Percentiles rank a stretch among this genome's conserved stretches.
These are phyloP conservation scores for Meandrusa payeni DNA, from an alignment of 2,888 invertebrate genomes.

Conservation along the genomic window DNA sequence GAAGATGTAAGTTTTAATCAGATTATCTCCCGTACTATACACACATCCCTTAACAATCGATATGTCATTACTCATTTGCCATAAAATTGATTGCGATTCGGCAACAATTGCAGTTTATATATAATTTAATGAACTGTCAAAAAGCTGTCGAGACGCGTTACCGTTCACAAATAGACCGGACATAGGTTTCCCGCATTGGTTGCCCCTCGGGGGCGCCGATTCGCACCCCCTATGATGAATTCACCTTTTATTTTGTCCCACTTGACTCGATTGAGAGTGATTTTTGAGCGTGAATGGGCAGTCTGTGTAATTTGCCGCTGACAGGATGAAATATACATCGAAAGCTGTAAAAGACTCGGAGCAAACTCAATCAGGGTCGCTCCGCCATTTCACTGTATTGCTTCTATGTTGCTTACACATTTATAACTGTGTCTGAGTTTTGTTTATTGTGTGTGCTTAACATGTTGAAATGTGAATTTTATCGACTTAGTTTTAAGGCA, in stretches of 20 bases:
- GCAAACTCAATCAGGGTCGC: constrained; percentile 66
- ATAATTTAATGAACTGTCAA: constrained; percentile 74
- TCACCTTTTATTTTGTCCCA: constrained; percentile 77
- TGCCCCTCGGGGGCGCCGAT: constrained; percentile 58
- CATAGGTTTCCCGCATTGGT: constrained; percentile 73
- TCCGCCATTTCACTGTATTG: constrained; percentile 46
- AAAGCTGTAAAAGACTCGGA: constrained; percentile 71
- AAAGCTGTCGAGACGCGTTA: constrained; percentile 71
- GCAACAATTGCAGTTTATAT: constrained; percentile 54
- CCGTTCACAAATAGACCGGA: constrained; percentile 75
- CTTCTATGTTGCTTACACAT: constrained; percentile 18
- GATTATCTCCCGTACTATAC: too few species aligned
- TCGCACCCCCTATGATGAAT: constrained; percentile 71
- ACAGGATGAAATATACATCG: constrained; percentile 73
- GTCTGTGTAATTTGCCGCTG: constrained; percentile 73
- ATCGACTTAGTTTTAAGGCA: too few species aligned
- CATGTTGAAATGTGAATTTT: too few species aligned
- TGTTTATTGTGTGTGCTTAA: too few species aligned
- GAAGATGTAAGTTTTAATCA: too few species aligned
- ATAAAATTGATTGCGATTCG: constrained; percentile 27
- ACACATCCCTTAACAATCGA: too few species aligned
- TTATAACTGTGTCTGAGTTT: constrained; percentile 14
- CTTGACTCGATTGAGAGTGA: constrained; percentile 77
- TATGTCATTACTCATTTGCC: constrained; percentile 1
- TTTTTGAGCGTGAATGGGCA: constrained; percentile 78